Evolutionary conservation across 1,140 invertebrate species (phyloP).

Genomic region (Hycleus cichorii): DNA sequence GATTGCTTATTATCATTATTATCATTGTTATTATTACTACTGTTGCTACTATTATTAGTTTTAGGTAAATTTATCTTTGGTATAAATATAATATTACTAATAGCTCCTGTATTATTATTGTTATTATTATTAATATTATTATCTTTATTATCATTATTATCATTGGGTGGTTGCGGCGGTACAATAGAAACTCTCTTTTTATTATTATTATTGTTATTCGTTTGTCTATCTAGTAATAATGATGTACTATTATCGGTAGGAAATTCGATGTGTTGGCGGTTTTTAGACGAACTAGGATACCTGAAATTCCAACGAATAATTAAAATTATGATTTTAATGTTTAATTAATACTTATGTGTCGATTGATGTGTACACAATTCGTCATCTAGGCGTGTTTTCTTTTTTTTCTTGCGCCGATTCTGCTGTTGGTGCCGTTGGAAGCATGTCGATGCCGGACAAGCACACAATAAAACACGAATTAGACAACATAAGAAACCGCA

Average conservation of each 20-base stretch:
- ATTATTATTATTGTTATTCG: slow-evolving; percentile 4
- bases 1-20: slow-evolving; percentile 4
- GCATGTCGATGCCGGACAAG: slow-evolving; percentile 42
- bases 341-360: background rate
- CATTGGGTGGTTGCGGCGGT: slow-evolving; percentile 31
- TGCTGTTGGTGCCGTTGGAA: slow-evolving; percentile 23
- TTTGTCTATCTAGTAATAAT: slow-evolving; percentile 25
- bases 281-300: slow-evolving; percentile 9
- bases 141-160: slow-evolving; percentile 32
- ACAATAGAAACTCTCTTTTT: slow-evolving; percentile 40
- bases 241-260: background rate
- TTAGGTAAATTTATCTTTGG: background rate
- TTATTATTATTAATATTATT: background rate
- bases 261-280: background rate
- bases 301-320: background rate
- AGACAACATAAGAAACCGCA: slow-evolving; percentile 52
- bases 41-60: background rate
- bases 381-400: slow-evolving; percentile 36
- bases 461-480: slow-evolving; percentile 51
- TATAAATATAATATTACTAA: too few relatives aligned
- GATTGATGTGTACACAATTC: slow-evolving; percentile 32
- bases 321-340: too few relatives aligned
- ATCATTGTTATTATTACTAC: background rate
- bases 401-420: slow-evolving; percentile 1
- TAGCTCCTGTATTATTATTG: background rate